Conservation (phyloP, 2,113 vertebrate species). For the Miniopterus natalensis region DNA sequence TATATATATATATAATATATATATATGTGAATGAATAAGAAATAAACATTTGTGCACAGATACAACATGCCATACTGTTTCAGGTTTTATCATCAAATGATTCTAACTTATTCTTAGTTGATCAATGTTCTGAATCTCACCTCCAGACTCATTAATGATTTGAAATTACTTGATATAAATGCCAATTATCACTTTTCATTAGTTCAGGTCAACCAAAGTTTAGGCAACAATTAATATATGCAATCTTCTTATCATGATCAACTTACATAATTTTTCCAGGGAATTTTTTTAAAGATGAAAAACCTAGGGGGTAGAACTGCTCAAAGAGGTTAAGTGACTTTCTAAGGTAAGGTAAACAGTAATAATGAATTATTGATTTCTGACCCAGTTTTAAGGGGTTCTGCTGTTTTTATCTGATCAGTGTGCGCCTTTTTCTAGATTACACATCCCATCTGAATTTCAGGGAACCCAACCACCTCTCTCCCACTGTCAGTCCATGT, state of each 20-base stretch:
- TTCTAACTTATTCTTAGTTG: background rate
- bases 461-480: background rate
- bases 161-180: conserved; percentile 8
- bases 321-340: background rate
- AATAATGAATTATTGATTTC: background rate
- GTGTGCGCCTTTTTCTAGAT: background rate
- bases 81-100: background rate
- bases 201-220: background rate
- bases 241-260: background rate
- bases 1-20: too few species aligned
- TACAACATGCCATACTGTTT: background rate
- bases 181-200: background rate
- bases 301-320: background rate
- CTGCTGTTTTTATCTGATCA: background rate
- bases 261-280: background rate
- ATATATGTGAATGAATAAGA: background rate
- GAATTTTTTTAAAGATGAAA: conserved; percentile 40
- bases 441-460: background rate
- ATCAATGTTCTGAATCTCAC: background rate
- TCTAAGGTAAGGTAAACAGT: background rate
- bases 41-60: background rate
- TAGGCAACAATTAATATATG: background rate
- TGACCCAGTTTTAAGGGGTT: background rate
- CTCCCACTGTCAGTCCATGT: background rate
- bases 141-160: background rate